Percentiles rank a stretch among this genome's conserved stretches.
phyloP scores from a whole-genome alignment of 2,797 vertebrate species.

The Anguilla anguilla region DNA sequence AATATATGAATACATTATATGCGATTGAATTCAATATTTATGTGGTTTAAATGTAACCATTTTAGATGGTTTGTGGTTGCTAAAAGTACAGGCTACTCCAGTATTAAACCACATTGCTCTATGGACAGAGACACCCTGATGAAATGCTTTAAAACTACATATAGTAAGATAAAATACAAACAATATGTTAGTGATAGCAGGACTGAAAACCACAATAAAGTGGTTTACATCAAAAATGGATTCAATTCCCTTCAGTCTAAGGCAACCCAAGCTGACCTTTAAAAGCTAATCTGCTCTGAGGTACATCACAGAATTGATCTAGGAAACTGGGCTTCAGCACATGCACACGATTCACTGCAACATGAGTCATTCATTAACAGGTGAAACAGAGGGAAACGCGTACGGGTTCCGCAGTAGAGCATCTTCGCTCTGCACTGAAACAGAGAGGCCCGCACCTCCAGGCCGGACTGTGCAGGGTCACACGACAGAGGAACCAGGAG shows the following conservation, averaged over 20 bases:
- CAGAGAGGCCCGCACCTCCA: not conserved
- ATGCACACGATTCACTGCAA: not conserved
- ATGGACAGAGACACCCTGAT: not conserved
- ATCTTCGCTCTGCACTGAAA: not conserved
- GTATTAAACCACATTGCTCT: not conserved
- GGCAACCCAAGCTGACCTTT: not conserved
- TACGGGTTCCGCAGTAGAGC: not conserved
- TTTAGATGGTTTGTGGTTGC: not conserved
- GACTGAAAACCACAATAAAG: not conserved
- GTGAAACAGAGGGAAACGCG: not conserved
- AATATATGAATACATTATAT: not conserved
- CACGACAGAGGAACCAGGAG: not conserved
- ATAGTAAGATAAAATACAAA: not conserved
- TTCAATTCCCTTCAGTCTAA: not conserved
- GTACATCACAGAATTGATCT: not conserved
- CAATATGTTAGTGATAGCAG: not conserved
- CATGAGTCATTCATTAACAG: not conserved
- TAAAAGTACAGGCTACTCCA: not conserved
- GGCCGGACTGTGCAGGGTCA: not conserved
- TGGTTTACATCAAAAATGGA: not conserved
- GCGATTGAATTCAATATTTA: not conserved
- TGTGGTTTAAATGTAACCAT: not conserved
- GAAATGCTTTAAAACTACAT: not conserved
- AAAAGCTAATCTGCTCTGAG: not conserved
- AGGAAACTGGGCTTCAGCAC: not conserved